These are phyloP conservation scores for Drosophila subpulchrella DNA, from an alignment of 1,140 invertebrate species.

Conservation along the genomic window DNA sequence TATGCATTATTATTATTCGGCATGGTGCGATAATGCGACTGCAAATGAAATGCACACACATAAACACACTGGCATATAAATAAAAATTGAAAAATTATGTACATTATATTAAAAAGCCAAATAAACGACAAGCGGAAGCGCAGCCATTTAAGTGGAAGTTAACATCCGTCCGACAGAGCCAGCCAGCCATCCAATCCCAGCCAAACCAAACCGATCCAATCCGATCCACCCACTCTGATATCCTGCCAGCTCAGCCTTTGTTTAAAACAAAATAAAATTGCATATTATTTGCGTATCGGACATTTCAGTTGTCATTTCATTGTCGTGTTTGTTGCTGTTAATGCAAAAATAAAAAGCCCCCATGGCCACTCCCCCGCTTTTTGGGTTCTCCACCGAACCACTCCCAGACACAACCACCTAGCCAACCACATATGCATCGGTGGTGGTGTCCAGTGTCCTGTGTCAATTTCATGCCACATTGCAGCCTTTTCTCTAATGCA, in stretches of 20 bases:
- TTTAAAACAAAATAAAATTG: slow-evolving; percentile 81
- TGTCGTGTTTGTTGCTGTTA: slow-evolving; percentile 82
- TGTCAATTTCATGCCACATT: slow-evolving; percentile 67
- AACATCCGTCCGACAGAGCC: slow-evolving; percentile 80
- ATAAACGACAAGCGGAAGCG: slow-evolving; percentile 83
- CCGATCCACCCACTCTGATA: neutral
- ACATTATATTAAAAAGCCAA: slow-evolving; percentile 81
- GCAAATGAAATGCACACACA: slow-evolving; percentile 79
- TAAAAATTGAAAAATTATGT: slow-evolving; percentile 83
- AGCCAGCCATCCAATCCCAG: slow-evolving; percentile 1
- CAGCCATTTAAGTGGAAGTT: slow-evolving; percentile 84
- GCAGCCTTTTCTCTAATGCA: slow-evolving; percentile 38
- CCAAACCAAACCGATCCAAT: neutral
- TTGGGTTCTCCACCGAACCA: neutral
- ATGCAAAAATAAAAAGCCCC: slow-evolving; percentile 80
- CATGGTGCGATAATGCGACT: slow-evolving; percentile 55
- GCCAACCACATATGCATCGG: slow-evolving; percentile 33
- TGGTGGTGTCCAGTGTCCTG: slow-evolving; percentile 16
- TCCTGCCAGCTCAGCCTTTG: slow-evolving; percentile 8
- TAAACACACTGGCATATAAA: slow-evolving; percentile 58
- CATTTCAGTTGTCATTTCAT: slow-evolving; percentile 84
- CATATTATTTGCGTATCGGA: slow-evolving; percentile 82
- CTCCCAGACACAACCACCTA: slow-evolving; percentile 16
- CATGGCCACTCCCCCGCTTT: slow-evolving; percentile 3
- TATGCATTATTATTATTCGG: slow-evolving; percentile 72